Conservation (phyloP, 2,888 invertebrate genomes). For the Nezara viridula region DNA sequence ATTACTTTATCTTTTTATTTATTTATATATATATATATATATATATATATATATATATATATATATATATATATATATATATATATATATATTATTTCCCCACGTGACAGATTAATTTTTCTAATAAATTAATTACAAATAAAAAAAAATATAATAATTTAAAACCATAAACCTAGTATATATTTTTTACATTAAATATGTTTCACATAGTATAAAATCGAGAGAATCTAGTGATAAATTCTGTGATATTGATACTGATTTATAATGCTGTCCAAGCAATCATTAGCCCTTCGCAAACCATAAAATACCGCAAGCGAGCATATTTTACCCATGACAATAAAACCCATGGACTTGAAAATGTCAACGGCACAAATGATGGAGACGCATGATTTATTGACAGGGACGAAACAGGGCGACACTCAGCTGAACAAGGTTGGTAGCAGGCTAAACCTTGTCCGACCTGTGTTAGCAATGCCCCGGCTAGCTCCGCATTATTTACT, state of each 20-base stretch:
- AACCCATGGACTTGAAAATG: not conserved
- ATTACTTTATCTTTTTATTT: no score
- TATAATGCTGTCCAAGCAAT: not conserved
- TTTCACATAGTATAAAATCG: not conserved
- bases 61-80: no score
- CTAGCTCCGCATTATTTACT: not conserved
- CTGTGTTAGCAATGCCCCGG: not conserved
- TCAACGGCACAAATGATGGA: not conserved
- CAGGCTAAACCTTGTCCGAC: not conserved
- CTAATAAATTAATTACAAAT: no score
- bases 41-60: no score
- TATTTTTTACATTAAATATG: no score
- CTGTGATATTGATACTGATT: not conserved
- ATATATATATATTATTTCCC: no score
- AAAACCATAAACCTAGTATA: no score
- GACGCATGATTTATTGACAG: conserved; percentile 6
- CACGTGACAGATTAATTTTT: no score
- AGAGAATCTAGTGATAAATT: not conserved
- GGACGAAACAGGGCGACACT: conserved; percentile 4
- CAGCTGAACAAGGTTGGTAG: not conserved
- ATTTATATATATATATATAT: no score
- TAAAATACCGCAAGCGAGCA: not conserved
- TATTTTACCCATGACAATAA: not conserved
- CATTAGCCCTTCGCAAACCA: not conserved
- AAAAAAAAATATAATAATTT: no score